Evolutionary conservation across 2,113 vertebrate species (phyloP).

Genomic region (Serinus canaria): DNA sequence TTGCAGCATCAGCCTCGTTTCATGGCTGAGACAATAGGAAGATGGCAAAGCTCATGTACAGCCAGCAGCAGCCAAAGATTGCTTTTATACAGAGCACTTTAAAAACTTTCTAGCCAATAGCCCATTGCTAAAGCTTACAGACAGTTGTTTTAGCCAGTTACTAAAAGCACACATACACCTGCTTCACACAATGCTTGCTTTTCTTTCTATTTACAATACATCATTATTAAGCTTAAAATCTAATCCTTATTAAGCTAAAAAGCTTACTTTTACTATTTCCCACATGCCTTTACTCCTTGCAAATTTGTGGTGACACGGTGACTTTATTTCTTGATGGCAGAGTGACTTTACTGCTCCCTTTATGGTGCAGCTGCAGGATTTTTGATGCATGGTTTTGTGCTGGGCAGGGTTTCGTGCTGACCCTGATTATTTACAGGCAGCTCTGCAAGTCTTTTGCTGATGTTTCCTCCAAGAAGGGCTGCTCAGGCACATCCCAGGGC

Average conservation of each 20-base stretch:
- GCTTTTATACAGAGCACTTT: background rate
- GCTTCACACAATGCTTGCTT: background rate
- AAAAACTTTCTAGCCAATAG: background rate
- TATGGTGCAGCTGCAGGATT: background rate
- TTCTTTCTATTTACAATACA: background rate
- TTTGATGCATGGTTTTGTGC: background rate
- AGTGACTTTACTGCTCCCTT: background rate
- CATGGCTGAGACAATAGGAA: background rate
- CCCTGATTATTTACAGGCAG: background rate
- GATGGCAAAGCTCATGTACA: background rate
- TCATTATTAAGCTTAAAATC: background rate
- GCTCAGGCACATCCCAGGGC: background rate
- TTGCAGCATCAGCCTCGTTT: background rate
- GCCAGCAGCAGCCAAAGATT: background rate
- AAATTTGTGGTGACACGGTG: background rate
- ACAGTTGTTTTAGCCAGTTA: background rate
- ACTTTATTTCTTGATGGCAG: background rate
- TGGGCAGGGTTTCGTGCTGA: background rate
- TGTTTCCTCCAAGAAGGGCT: background rate
- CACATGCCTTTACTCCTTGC: background rate
- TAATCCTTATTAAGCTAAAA: background rate
- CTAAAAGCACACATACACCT: background rate
- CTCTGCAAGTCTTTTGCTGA: background rate
- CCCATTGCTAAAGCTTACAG: background rate
- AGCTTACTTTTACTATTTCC: background rate